A percentile compares a stretch with the other conserved stretches of the same genome.
Evolutionary conservation across 1,140 invertebrate genomes (phyloP).

Genomic region (Notospermus geniculatus): DNA sequence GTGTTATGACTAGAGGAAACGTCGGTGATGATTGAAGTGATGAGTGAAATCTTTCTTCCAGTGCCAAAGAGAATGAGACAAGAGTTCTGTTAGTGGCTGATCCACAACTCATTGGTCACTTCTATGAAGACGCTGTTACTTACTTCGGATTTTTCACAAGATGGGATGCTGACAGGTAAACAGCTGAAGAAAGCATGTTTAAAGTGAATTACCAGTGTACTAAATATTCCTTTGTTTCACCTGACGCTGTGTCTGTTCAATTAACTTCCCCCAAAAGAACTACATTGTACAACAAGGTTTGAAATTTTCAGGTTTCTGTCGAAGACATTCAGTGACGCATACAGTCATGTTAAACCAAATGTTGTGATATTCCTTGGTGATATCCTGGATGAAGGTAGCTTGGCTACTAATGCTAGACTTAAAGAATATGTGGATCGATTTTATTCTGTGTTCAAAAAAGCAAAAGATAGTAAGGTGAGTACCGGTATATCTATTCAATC

Average conservation of each 20-base stretch:
- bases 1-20: too few species aligned
- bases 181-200: background rate
- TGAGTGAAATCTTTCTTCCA: conserved; percentile 19
- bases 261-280: background rate
- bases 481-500: too few species aligned
- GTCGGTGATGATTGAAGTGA: too few species aligned
- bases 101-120: conserved; percentile 82
- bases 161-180: conserved; percentile 81
- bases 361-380: conserved; percentile 88
- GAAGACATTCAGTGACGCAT: conserved; percentile 73
- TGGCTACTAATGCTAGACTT: conserved; percentile 67
- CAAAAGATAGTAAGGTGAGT: conserved; percentile 32
- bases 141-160: conserved; percentile 60
- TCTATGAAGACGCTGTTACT: conserved; percentile 62
- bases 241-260: conserved; percentile 12
- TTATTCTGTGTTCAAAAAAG: conserved; percentile 39
- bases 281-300: too few species aligned
- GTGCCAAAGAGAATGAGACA: conserved; percentile 29
- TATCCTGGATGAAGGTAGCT: conserved; percentile 87
- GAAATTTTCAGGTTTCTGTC: conserved; percentile 71
- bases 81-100: conserved; percentile 81
- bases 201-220: conserved; percentile 4
- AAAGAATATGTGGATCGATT: conserved; percentile 46
- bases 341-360: conserved; percentile 75
- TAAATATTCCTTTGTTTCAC: background rate